phyloP scores from a whole-genome alignment of 2,888 invertebrate species.

The Nasonovia ribisnigri region DNA sequence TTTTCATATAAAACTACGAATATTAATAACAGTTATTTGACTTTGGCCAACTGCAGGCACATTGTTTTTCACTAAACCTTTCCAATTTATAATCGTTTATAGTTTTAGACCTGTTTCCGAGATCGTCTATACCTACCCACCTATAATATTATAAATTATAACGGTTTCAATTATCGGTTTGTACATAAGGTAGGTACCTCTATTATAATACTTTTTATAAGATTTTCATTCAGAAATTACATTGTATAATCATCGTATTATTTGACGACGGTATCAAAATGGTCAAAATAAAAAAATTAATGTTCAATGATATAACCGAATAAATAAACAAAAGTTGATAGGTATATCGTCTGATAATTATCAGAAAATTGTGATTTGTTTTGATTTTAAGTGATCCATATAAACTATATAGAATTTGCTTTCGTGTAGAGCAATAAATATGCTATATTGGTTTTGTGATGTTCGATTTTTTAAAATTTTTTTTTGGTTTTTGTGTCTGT shows the following conservation, averaged over 20 bases:
- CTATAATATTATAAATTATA: conserved; percentile 18
- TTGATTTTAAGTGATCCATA: not conserved
- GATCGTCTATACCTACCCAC: not conserved
- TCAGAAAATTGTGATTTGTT: not conserved
- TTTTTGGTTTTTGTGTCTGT: not conserved
- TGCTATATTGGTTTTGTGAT: not conserved
- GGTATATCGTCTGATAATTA: not conserved
- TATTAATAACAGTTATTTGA: conserved; percentile 56
- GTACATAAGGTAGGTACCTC: not conserved
- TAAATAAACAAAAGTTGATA: not conserved
- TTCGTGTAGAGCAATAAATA: not conserved
- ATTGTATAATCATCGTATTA: not conserved
- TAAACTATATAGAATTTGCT: not conserved
- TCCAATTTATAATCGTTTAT: conserved; percentile 48
- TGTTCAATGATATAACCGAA: not conserved
- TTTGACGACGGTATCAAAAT: not conserved
- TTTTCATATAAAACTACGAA: conserved; percentile 43
- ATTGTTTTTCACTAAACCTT: conserved; percentile 57
- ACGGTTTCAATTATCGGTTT: conserved; percentile 48
- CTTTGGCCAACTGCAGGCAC: conserved; percentile 12
- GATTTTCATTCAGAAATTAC: conserved; percentile 22
- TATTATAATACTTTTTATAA: not conserved
- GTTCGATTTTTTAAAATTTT: not conserved
- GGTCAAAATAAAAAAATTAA: not conserved
- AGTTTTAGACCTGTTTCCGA: conserved; percentile 54